Base-by-base conservation (phyloP, 2,797 vertebrate species). In the Pyrrhura leucotis region DNA sequence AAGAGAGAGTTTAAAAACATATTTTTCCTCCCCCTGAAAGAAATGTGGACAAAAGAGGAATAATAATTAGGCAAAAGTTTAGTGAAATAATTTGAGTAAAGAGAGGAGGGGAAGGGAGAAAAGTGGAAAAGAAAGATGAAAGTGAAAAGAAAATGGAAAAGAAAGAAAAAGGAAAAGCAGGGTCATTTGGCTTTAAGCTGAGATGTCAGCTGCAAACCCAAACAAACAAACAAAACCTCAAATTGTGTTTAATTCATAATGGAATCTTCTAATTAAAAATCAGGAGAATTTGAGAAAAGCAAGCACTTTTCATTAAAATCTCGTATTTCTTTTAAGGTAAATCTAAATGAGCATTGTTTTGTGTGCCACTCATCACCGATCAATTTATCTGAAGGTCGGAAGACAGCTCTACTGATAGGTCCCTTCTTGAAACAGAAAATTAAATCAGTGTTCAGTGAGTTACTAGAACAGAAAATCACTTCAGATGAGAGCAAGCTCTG, bases 381-480 rank as follows among this genome's bases (percentile, higher is more conserved):
- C 62, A 71, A 50, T 72, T 35, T 7, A 47, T 73, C 48, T 73
- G 69, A 67, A 58, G 50, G 54, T 13, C 3, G 0, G 50, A 33
- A 76, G 51, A 28, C 26, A 2, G 14, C 37, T 65, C 28, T 21
- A 3, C 54, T 77, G 6, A 2, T 9, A 14, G 12, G 11, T 72
- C 29, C 66, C 48, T 93, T 59, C 31, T 1, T 69, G 91, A 92
- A 84, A 83, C 0, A 61, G 53, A 45, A 91, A 77, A 78, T 22
- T 40, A 67, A 66, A 77, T 21, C 53, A 62, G 78, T 67, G 81
- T 14, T 50, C 39, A 83, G 62, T 0, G 20, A 90, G 85, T 74
- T 63, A 28, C 37, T 56, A 40, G 89, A 81, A 87, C 50, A 94
- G 84, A 69, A 93, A 92, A 93, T 89, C 72, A 37, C 75, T 87